phyloP scores from a whole-genome alignment of 2,113 vertebrate species.

The Rhinolophus sinicus region DNA sequence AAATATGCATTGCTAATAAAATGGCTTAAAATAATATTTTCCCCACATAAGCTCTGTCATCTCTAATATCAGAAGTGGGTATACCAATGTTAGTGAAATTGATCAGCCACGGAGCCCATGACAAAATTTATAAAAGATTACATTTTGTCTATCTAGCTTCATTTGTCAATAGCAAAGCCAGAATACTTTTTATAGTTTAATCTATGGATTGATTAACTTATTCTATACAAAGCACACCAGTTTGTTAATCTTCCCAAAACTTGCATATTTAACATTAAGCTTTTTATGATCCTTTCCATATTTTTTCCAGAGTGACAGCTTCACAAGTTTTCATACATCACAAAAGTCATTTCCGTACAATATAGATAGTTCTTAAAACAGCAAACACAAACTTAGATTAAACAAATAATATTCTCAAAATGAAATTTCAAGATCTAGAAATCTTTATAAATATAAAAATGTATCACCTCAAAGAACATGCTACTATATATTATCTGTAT shows the following conservation, averaged over 20 bases:
- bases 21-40: background rate
- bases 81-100: background rate
- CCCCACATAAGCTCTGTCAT: background rate
- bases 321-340: background rate
- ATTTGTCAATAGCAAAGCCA: background rate
- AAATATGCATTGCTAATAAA: background rate
- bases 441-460: background rate
- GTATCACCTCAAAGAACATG: background rate
- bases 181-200: background rate
- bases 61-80: background rate
- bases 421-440: conserved; percentile 11
- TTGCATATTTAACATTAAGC: background rate
- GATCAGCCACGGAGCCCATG: rapidly evolving
- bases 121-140: background rate
- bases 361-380: conserved; percentile 30
- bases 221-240: background rate
- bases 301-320: background rate
- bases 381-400: background rate
- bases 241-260: background rate
- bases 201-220: background rate
- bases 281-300: background rate
- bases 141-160: background rate
- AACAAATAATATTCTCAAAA: background rate
- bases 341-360: conserved; percentile 4
- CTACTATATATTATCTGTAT: background rate